phyloP scores from a whole-genome alignment of 2,797 vertebrate species.

The Pseudochirops cupreus region DNA sequence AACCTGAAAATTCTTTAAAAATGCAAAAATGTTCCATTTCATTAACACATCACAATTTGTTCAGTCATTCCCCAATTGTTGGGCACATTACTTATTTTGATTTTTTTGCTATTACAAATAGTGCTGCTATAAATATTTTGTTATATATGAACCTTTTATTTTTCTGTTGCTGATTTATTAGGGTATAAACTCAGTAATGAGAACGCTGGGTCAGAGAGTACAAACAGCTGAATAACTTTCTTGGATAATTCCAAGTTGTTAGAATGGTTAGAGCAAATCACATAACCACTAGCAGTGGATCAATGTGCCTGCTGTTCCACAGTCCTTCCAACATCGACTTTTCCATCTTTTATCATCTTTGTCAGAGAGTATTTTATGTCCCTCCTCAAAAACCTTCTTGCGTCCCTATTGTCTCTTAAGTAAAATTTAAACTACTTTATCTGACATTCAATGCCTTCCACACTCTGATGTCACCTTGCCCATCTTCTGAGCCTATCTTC shows the following conservation, averaged over 20 bases:
- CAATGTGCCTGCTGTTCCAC: neutral
- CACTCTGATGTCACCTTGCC: neutral
- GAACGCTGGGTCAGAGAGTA: neutral
- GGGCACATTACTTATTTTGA: neutral
- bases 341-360: neutral
- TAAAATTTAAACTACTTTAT: neutral
- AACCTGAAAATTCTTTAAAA: neutral
- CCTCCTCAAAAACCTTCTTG: neutral
- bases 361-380: neutral
- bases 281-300: neutral
- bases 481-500: neutral
- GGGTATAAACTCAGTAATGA: neutral
- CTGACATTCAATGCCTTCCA: neutral
- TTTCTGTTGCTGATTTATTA: neutral
- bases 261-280: neutral
- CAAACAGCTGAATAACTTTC: neutral
- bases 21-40: neutral
- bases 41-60: neutral
- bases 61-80: neutral
- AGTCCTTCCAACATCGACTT: neutral
- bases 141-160: neutral
- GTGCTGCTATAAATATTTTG: neutral
- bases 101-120: neutral
- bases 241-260: neutral
- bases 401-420: neutral